These are phyloP conservation scores for Pterostichus niger DNA, from an alignment of 2,888 invertebrate genomes.

Conservation along the genomic window DNA sequence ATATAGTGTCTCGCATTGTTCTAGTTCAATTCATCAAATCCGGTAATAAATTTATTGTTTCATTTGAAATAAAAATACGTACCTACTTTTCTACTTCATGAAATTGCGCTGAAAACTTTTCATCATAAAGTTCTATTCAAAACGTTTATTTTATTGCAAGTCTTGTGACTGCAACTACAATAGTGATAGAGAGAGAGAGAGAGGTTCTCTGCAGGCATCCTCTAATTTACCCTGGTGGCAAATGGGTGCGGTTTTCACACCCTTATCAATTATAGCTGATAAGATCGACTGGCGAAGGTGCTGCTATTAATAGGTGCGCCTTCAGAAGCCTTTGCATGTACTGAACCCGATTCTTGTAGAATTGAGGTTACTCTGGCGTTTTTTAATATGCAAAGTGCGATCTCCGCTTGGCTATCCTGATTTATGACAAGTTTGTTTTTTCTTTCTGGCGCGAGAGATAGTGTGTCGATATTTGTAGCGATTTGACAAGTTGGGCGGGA, in stretches of 20 bases:
- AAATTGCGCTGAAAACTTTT: slow-evolving; percentile 7
- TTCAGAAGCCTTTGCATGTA: neutral
- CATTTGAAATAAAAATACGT: slow-evolving; percentile 28
- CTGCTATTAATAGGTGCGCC: slow-evolving; percentile 41
- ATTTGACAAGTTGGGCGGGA: slow-evolving; percentile 44
- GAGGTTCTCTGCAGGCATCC: neutral
- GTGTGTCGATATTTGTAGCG: slow-evolving; percentile 45
- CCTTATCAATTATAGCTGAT: slow-evolving; percentile 64
- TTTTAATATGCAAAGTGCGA: slow-evolving; percentile 56
- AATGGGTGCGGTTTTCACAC: slow-evolving; percentile 62
- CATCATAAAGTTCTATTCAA: slow-evolving; percentile 8
- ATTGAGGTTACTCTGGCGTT: slow-evolving; percentile 26
- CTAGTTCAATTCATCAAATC: slow-evolving; percentile 33
- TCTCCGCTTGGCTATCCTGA: slow-evolving; percentile 23
- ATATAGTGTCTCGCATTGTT: neutral
- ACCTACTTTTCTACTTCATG: slow-evolving; percentile 17
- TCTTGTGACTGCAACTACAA: slow-evolving; percentile 13
- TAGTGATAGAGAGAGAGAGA: neutral
- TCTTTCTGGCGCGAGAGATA: slow-evolving; percentile 2
- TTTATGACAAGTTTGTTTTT: slow-evolving; percentile 24
- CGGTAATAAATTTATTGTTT: slow-evolving; percentile 27
- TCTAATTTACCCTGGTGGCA: slow-evolving; percentile 54
- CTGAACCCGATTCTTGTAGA: slow-evolving; percentile 9
- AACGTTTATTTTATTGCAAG: slow-evolving; percentile 28
- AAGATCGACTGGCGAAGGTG: slow-evolving; percentile 43